Evolutionary conservation across 1,140 invertebrate genomes (phyloP).

Genomic region (Nixonia krombeini): DNA sequence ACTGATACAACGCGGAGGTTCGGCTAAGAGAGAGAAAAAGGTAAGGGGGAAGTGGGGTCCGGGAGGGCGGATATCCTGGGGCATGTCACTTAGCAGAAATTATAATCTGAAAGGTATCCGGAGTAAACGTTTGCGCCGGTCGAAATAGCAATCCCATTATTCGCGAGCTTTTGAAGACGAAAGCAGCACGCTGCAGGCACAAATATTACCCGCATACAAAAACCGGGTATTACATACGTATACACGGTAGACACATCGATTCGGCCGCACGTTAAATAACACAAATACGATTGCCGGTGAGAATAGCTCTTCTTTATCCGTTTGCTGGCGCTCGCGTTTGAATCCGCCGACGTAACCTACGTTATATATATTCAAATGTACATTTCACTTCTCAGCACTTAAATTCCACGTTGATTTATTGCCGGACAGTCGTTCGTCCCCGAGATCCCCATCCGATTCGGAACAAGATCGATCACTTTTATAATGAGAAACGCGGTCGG

Average conservation of each 20-base stretch:
- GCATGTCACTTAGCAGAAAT: conserved; percentile 49
- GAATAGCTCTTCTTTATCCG: conserved; percentile 19
- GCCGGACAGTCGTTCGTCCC: too few species aligned
- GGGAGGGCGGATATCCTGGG: conserved; percentile 21
- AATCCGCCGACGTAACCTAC: background rate
- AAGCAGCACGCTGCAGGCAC: conserved; percentile 18
- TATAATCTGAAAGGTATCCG: conserved; percentile 49
- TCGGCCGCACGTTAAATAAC: conserved; percentile 23
- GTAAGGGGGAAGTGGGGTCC: conserved; percentile 12
- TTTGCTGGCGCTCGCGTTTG: conserved; percentile 5
- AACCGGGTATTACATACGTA: conserved; percentile 14
- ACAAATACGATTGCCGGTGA: conserved; percentile 14
- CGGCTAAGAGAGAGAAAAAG: too few species aligned
- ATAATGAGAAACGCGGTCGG: conserved; percentile 13
- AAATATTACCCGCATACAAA: conserved; percentile 17
- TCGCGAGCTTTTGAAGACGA: conserved; percentile 34
- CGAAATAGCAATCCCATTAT: conserved; percentile 62
- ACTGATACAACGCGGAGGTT: too few species aligned
- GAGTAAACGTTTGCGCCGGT: conserved; percentile 51
- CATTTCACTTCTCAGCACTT: too few species aligned
- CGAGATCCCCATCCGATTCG: too few species aligned
- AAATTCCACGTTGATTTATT: too few species aligned
- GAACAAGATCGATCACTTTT: too few species aligned
- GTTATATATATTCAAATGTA: too few species aligned
- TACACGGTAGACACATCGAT: conserved; percentile 21